phyloP scores from a whole-genome alignment of 2,113 vertebrate species.

The Phaethon lepturus region DNA sequence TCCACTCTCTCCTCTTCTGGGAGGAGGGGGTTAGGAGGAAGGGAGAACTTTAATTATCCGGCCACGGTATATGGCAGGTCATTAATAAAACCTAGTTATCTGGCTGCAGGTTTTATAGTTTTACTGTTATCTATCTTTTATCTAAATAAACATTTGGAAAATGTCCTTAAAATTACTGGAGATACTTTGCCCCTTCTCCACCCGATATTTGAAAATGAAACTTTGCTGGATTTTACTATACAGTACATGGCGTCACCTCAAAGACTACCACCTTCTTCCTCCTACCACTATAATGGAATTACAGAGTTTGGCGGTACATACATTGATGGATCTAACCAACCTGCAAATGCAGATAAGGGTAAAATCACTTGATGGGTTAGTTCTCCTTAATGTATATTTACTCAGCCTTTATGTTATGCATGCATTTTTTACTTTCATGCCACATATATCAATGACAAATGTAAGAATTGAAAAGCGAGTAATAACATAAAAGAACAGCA shows the following conservation, averaged over 20 bases:
- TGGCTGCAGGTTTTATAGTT: slow-evolving; percentile 82
- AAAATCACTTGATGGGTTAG: slow-evolving; percentile 78
- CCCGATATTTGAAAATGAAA: slow-evolving; percentile 83
- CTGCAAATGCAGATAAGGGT: slow-evolving; percentile 96
- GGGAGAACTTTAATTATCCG: slow-evolving; percentile 93
- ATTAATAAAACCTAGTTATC: slow-evolving; percentile 99
- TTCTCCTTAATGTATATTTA: slow-evolving; percentile 86
- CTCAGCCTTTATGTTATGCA: slow-evolving; percentile 83
- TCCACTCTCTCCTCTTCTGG: slow-evolving; percentile 84
- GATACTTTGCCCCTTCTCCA: slow-evolving; percentile 80
- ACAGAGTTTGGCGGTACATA: slow-evolving; percentile 77
- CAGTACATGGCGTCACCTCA: neutral
- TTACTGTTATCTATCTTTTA: slow-evolving; percentile 86
- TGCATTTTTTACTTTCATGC: slow-evolving; percentile 81
- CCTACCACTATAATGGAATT: slow-evolving; percentile 79
- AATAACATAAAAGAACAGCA: slow-evolving; percentile 61
- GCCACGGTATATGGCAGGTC: slow-evolving; percentile 92
- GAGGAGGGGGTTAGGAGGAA: slow-evolving; percentile 70
- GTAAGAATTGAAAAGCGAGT: slow-evolving; percentile 77
- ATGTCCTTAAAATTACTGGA: slow-evolving; percentile 89
- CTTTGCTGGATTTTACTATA: slow-evolving; percentile 52
- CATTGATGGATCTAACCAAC: slow-evolving; percentile 92
- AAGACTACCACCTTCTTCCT: slow-evolving; percentile 27
- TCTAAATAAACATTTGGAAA: slow-evolving; percentile 95
- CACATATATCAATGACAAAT: slow-evolving; percentile 90